Base-by-base conservation (phyloP, 2,113 vertebrate genomes). In the Tinamus guttatus region DNA sequence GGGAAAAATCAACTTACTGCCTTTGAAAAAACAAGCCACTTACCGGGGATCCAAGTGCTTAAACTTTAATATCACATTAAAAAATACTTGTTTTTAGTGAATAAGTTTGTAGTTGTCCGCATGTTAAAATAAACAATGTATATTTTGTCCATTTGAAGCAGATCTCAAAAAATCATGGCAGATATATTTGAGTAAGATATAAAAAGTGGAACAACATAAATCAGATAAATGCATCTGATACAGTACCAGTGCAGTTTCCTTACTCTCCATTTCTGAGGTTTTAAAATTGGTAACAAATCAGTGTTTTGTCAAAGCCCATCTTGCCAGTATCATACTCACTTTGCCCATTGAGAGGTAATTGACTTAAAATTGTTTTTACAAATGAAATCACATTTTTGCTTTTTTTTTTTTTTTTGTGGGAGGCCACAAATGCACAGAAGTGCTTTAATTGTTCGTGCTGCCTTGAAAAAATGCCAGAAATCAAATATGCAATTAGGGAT, bases 381-480 rank as follows among this genome's bases (percentile, higher is more conserved):
- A 85, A 63, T 30, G 9, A 75, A 91, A 95, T 20, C 13, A 5
- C 25, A 5, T 77, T 87, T 91, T 67, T 9, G 2, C 19, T 7
- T 45, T 52, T 45, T 81, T 81, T 7, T 45, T 52, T 45, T 81
- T 81, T 56, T 83, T 75, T 75, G 40, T 77, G 32, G 13, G 52
- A 87, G 34, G 11, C 73, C 64, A 63, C 27, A 87, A 82, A 63
- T 56, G 14, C 22, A 60, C 68, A 59, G 47, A 84, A 83, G 64
- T 83, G 59, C 41, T 81, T 94, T 14, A 74, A 20, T 27, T 74
- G 34, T 76, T 94, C 67, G 4, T 70, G 67, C 34, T 92, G 65
- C 70, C 67, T 94, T 94, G 71, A 90, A 90, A 93, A 95, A 51
- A 64, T 74, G 75, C 56, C 91, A 85, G 16, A 85, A 87, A 40